These are phyloP conservation scores for Melanotaenia duboulayi DNA, from an alignment of 2,113 vertebrate species.

Conservation along the genomic window DNA sequence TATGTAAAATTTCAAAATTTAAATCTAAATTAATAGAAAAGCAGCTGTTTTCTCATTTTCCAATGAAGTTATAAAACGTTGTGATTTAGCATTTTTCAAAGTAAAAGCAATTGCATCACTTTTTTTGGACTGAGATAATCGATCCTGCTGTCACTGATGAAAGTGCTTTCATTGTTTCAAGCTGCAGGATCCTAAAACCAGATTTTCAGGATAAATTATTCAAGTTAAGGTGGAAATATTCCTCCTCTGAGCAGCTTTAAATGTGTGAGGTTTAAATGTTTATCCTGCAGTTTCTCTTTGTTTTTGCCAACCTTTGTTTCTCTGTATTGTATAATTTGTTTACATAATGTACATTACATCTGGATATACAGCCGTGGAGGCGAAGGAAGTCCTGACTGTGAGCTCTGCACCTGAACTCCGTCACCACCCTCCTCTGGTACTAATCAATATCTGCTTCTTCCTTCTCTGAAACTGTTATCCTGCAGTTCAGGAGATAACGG, in stretches of 20 bases:
- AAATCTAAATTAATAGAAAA: no score
- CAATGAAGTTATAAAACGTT: no score
- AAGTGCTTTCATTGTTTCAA: background rate
- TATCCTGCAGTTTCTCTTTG: background rate
- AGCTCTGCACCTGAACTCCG: constrained; percentile 33
- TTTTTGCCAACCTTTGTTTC: background rate
- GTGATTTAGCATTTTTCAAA: no score
- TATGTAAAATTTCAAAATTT: no score
- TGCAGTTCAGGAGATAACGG: constrained; percentile 21
- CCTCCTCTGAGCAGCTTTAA: background rate
- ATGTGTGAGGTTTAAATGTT: background rate
- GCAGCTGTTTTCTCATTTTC: no score
- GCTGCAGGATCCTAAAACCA: background rate
- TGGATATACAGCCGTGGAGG: constrained; percentile 19
- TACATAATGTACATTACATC: constrained; percentile 9
- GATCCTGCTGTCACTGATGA: background rate
- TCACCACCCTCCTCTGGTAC: constrained; percentile 9
- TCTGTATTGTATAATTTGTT: background rate
- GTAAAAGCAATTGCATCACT: no score
- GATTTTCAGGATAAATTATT: background rate
- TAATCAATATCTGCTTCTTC: constrained; percentile 27
- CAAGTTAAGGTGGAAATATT: no score
- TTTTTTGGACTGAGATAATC: no score
- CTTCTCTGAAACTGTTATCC: constrained; percentile 7
- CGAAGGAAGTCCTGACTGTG: constrained; percentile 45